A percentile compares a stretch with the other conserved stretches of the same genome.
Conservation (phyloP, 2,888 invertebrate species). For the Calliphora vomitoria region DNA sequence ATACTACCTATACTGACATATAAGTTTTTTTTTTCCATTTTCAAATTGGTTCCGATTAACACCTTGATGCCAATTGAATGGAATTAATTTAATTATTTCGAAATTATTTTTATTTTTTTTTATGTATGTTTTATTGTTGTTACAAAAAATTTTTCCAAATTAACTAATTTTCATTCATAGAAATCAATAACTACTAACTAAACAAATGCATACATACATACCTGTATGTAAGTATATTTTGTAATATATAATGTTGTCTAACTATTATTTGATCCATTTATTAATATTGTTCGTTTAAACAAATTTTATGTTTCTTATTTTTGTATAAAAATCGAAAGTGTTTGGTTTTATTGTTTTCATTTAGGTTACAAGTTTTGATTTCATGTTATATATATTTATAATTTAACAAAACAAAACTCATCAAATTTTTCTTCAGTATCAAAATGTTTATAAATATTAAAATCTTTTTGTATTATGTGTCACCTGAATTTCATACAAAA, state of each 20-base stretch:
- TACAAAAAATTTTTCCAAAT: conserved; percentile 1
- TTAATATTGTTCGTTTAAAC: no score
- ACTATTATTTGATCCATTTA: neutral
- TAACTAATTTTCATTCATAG: neutral
- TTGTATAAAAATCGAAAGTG: conserved; percentile 6
- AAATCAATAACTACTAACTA: neutral
- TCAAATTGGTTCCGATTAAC: conserved; percentile 33
- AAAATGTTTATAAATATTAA: neutral
- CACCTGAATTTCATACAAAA: neutral
- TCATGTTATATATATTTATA: no score
- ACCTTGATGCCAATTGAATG: conserved; percentile 5
- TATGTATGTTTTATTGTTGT: neutral
- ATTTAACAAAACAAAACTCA: no score
- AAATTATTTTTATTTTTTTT: neutral
- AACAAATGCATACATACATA: neutral
- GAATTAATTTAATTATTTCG: conserved; percentile 7
- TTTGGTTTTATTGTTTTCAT: neutral
- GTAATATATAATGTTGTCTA: neutral
- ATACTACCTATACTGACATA: neutral
- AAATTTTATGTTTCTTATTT: no score
- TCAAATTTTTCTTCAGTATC: no score
- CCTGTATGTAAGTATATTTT: no score
- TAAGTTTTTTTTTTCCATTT: neutral
- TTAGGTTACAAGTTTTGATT: no score
- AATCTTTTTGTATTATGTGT: neutral